Evolutionary conservation across 2,113 vertebrate species (phyloP), one percentile per base, ranked within the genome.

Genomic region (Tylochromis polylepis): DNA sequence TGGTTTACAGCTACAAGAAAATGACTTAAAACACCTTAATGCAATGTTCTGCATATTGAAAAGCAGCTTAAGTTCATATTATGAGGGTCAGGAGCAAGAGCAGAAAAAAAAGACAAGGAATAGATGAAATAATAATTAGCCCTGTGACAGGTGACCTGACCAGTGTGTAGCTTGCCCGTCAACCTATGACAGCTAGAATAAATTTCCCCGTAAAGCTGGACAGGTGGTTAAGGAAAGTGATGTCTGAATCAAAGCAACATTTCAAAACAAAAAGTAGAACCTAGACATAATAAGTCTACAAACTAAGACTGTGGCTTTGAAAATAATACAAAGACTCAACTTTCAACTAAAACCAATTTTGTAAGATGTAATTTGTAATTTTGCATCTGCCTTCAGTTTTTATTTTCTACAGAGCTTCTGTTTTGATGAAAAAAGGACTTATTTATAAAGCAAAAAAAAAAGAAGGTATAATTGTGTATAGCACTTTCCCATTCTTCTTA

Each of bases 1-100:
- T 82, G 55, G 75, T 86, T 91, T 79, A 38, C 46, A 86, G 87
- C 57, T 3, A 85, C 24, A 87, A 11, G 46, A 24, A 83, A 85
- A 90, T 18, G 27, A 82, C 79, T 78, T 82, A 43, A 91, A 92
- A 86, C 18, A 41, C 57, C 75, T 75, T 41, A 79, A 77, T 82
- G 34, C 59, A 51, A 27, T 79, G 62, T 46, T 1, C 8, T 27
- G 53, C 5, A 2, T 36, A 53, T 57, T 60, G 70, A 81, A 53
- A 65, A 55, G 18, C 38, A 49, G 34, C 67, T 41, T 22, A 49
- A 58, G 85, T 84, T 72, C 4, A 81, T 89, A 58, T 87, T 59
- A 12, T 78, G 58, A 90, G 36, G 16, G 16, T 72, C 9, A 27
- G 89, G 84, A 81, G 27, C 77, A 41, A 9, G 65, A 83, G 82